phyloP scores from a whole-genome alignment of 2,888 invertebrate species.

The Eudiplozoon nipponicum region DNA sequence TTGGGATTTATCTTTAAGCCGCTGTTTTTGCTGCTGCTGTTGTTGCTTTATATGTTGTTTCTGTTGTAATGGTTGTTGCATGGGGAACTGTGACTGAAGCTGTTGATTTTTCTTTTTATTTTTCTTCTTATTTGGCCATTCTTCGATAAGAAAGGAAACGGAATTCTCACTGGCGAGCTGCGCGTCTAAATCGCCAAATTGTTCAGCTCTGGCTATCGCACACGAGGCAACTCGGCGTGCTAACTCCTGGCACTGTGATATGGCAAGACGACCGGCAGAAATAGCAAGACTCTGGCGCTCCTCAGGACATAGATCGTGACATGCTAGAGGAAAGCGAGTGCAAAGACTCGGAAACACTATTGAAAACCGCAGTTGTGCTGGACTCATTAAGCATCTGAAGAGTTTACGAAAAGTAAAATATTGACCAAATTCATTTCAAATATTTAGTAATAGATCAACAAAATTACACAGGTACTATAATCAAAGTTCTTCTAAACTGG shows the following conservation, averaged over 20 bases:
- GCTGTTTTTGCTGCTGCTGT: too few relatives aligned
- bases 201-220: slow-evolving; percentile 83
- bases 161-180: slow-evolving; percentile 62
- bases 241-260: slow-evolving; percentile 89
- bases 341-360: slow-evolving; percentile 87
- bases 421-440: too few relatives aligned
- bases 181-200: slow-evolving; percentile 80
- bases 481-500: too few relatives aligned
- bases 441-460: too few relatives aligned
- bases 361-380: slow-evolving; percentile 68
- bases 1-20: too few relatives aligned
- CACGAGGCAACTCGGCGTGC: slow-evolving; percentile 92
- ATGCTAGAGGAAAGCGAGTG: slow-evolving; percentile 81
- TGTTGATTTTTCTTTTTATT: slow-evolving; percentile 38
- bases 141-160: slow-evolving; percentile 47
- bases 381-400: too few relatives aligned
- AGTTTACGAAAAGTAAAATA: too few relatives aligned
- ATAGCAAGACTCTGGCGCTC: slow-evolving; percentile 31
- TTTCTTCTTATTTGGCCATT: slow-evolving; percentile 46
- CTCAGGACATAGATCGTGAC: slow-evolving; percentile 86
- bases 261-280: slow-evolving; percentile 32
- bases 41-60: too few relatives aligned
- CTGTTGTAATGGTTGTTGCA: too few relatives aligned
- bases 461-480: too few relatives aligned
- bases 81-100: too few relatives aligned